Evolutionary conservation across 2,888 invertebrate species (phyloP).

Genomic region (Thereva unica): DNA sequence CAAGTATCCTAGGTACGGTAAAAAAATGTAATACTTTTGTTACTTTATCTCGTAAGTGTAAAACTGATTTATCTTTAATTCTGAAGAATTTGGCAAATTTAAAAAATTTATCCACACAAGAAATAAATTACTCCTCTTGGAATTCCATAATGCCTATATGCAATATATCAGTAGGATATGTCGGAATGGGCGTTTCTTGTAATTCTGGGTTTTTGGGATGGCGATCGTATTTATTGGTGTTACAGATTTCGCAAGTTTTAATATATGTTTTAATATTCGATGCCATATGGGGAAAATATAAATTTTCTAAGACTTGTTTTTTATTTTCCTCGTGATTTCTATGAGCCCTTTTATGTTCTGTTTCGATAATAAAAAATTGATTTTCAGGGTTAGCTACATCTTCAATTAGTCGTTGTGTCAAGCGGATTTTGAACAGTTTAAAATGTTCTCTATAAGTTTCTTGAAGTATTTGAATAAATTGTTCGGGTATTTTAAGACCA

Average conservation of each 20-base stretch:
- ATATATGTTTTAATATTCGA: conserved; percentile 21
- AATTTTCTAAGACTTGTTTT: conserved; percentile 26
- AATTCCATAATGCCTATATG: conserved; percentile 29
- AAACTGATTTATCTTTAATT: conserved; percentile 28
- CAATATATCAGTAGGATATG: conserved; percentile 20
- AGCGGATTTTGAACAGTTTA: conserved; percentile 5
- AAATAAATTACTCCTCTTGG: conserved; percentile 1
- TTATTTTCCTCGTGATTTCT: conserved; percentile 17
- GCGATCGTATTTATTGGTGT: conserved; percentile 31
- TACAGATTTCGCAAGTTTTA: conserved; percentile 25
- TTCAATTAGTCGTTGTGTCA: conserved; percentile 25
- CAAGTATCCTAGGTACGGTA: conserved; percentile 16
- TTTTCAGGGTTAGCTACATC: conserved; percentile 26
- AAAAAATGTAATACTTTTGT: conserved; percentile 35
- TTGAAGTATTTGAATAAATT: conserved; percentile 30
- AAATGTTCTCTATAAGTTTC: conserved; percentile 27
- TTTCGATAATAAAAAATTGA: conserved; percentile 25
- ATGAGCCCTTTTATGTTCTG: conserved; percentile 34
- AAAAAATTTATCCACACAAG: conserved; percentile 20
- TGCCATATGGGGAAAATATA: conserved; percentile 32
- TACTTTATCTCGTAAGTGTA: conserved; percentile 31
- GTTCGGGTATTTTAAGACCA: conserved; percentile 32
- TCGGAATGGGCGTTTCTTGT: conserved; percentile 35
- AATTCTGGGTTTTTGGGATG: conserved; percentile 26
- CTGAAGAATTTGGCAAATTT: conserved; percentile 29